Evolutionary conservation across 2,113 vertebrate genomes (phyloP), one percentile per base, ranked within the genome.

Genomic region (Dendropsophus ebraccatus): DNA sequence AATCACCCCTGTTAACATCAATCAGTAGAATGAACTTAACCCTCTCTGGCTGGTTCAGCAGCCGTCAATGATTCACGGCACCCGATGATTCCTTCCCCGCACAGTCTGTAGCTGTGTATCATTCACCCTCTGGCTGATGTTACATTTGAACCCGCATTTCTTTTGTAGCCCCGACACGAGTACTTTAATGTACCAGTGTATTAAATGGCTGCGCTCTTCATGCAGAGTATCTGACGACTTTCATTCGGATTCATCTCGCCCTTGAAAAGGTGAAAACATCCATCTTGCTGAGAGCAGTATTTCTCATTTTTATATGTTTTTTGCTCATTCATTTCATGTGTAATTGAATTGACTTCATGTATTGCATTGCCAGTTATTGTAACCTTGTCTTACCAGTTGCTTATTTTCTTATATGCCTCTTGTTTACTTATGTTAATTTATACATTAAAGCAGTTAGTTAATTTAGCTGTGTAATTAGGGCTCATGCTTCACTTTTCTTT

Each of bases 121-220:
- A 10, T 41, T 47, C 16, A 7, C 12, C 35, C 25, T 3, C 32
- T 54, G 54, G 16, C 91, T 69, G 88, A 73, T 92, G 47, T 90
- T 92, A 62, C 94, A 90, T 93, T 54, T 95, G 93, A 93, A 91
- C 91, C 76, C 96, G 90, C 92, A 86, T 97, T 95, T 98, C 94
- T 98, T 94, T 96, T 94, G 88, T 96, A 99, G 98, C 97, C 96
- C 92, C 96, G 96, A 87, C 97, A 99, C 95, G 97, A 99, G 95
- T 99, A 97, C 96, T 99, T 99, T 97, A 98, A 96, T 94, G 96
- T 98, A 91, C 97, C 97, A 94, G 96, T 99, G 94, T 99, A 97
- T 96, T 99, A 96, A 98, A 91, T 94, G 96, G 94, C 95, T 91
- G 93, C 93, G 91, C 95, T 94, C 92, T 91, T 92, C 94, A 93